These are phyloP conservation scores for Lepeophtheirus salmonis DNA, from an alignment of 1,140 invertebrate species.

Conservation along the genomic window DNA sequence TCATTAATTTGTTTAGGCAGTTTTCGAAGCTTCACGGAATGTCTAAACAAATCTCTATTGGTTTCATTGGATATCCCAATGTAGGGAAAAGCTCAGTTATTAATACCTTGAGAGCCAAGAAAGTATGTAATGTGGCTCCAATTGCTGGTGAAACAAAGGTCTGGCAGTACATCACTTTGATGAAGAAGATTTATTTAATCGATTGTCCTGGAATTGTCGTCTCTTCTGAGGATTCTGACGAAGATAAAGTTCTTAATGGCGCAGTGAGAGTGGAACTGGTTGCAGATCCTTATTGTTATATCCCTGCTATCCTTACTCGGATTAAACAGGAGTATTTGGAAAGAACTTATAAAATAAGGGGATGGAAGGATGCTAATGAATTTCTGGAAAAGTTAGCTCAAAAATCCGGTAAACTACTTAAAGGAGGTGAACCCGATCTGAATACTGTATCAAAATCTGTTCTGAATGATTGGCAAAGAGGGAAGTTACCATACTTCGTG, in stretches of 20 bases:
- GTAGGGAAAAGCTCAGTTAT: constrained; percentile 97
- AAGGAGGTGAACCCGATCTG: constrained; percentile 88
- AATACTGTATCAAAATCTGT: constrained; percentile 75
- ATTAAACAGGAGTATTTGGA: constrained; percentile 72
- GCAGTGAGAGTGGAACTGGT: constrained; percentile 89
- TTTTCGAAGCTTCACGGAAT: constrained; percentile 87
- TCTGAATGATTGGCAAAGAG: constrained; percentile 95
- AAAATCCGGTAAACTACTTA: constrained; percentile 69
- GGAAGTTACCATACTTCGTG: constrained; percentile 85
- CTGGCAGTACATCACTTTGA: constrained; percentile 98
- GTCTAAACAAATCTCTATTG: constrained; percentile 96
- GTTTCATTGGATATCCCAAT: constrained; percentile 98
- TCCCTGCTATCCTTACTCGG: constrained; percentile 59
- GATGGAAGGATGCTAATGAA: constrained; percentile 46
- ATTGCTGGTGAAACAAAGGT: constrained; percentile 98
- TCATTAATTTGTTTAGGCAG: constrained; percentile 89
- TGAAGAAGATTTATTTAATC: constrained; percentile 90
- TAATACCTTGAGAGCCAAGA: constrained; percentile 54
- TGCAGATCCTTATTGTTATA: constrained; percentile 83
- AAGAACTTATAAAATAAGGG: constrained; percentile 61
- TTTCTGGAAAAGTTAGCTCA: constrained; percentile 80
- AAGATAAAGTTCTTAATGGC: constrained; percentile 65
- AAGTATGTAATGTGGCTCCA: constrained; percentile 79
- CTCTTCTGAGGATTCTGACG: constrained; percentile 68
- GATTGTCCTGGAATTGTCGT: constrained; percentile 99